Percentiles rank a stretch among this genome's conserved stretches.
Conservation (phyloP, 2,888 invertebrate genomes). For the Syritta pipiens region DNA sequence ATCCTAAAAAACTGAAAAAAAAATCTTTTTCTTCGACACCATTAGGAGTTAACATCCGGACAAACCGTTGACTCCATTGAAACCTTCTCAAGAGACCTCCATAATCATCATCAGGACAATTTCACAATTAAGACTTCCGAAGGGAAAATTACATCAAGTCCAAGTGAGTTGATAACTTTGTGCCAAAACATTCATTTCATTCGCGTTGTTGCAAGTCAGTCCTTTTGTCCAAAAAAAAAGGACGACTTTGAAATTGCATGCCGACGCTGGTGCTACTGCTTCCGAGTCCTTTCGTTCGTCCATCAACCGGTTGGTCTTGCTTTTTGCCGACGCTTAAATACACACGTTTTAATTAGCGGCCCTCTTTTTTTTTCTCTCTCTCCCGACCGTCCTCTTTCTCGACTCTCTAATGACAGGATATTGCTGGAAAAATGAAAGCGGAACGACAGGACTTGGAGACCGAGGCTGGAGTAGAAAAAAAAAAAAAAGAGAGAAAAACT, state of each 20-base stretch:
- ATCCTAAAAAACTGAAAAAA: conserved; percentile 15
- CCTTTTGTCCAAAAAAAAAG: too few relatives aligned
- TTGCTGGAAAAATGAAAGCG: conserved; percentile 38
- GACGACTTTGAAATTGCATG: too few relatives aligned
- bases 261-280: too few relatives aligned
- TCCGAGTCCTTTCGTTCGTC: neutral
- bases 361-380: too few relatives aligned
- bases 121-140: conserved; percentile 60
- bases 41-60: conserved; percentile 21
- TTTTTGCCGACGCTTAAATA: conserved; percentile 46
- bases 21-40: conserved; percentile 23
- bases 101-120: conserved; percentile 51
- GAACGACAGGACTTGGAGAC: neutral
- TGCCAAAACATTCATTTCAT: conserved; percentile 62
- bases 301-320: neutral
- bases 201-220: neutral
- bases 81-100: conserved; percentile 23
- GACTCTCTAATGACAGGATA: conserved; percentile 63
- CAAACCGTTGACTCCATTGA: neutral
- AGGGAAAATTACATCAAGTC: conserved; percentile 56
- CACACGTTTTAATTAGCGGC: conserved; percentile 67
- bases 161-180: conserved; percentile 50
- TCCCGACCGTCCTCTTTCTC: conserved; percentile 12
- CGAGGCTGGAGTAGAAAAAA: neutral
- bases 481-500: neutral